These are phyloP conservation scores for Ferrisia virgata DNA, from an alignment of 2,888 invertebrate species.

Conservation along the genomic window DNA sequence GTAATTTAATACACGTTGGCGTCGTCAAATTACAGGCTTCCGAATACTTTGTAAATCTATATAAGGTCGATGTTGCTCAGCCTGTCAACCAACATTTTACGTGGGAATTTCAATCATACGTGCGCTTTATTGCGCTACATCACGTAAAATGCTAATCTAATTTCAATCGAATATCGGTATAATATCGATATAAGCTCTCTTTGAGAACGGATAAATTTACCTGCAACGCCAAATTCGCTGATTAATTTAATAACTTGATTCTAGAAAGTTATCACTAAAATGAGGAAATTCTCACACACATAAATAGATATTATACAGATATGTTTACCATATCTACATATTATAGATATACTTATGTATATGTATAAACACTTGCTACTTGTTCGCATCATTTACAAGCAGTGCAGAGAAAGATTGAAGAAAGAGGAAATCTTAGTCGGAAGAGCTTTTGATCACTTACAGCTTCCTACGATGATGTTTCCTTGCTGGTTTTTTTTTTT, in stretches of 20 bases:
- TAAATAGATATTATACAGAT: too few relatives aligned
- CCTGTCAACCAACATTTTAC: not conserved
- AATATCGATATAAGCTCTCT: not conserved
- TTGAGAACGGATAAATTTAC: not conserved
- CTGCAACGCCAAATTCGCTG: not conserved
- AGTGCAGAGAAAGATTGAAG: too few relatives aligned
- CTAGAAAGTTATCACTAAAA: not conserved
- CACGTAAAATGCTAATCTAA: not conserved
- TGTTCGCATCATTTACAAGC: too few relatives aligned
- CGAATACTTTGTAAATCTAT: not conserved
- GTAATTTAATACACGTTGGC: not conserved
- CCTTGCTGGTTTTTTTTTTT: too few relatives aligned
- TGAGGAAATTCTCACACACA: not conserved
- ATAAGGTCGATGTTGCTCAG: too few relatives aligned
- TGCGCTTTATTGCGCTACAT: not conserved
- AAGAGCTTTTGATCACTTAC: too few relatives aligned
- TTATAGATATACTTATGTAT: too few relatives aligned
- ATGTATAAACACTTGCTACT: too few relatives aligned
- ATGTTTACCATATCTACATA: too few relatives aligned
- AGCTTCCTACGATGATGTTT: too few relatives aligned
- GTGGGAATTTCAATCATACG: not conserved
- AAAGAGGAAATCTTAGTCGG: too few relatives aligned
- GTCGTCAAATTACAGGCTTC: slow-evolving; percentile 4
- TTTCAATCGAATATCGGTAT: not conserved
- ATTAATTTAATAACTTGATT: not conserved